A percentile compares a stretch with the other conserved stretches of the same genome.
Evolutionary conservation across 1,140 invertebrate genomes (phyloP).

Genomic region (Panulirus ornatus): DNA sequence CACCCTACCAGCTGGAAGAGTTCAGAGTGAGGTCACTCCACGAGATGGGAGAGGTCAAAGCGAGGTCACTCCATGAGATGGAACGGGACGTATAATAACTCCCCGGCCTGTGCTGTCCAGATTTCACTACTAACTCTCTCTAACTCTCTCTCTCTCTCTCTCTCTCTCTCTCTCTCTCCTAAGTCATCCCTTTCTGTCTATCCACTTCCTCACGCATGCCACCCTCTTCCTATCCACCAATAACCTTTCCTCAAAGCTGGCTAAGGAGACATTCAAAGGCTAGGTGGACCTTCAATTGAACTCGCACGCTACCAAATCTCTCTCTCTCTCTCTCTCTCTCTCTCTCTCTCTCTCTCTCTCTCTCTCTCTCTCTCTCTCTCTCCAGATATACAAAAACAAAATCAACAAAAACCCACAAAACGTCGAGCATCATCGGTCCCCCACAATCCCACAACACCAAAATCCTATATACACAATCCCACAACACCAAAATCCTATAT

Average conservation of each 20-base stretch:
- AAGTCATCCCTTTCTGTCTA: too few species aligned
- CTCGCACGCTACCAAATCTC: neutral
- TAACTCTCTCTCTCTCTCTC: neutral
- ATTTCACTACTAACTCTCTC: neutral
- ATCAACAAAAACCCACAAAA: neutral
- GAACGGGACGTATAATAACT: neutral
- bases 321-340: too few species aligned
- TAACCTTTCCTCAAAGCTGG: neutral
- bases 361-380: too few species aligned
- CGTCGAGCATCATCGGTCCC: neutral
- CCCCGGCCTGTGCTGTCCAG: neutral
- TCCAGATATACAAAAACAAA: neutral
- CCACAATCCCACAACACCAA: neutral
- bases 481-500: neutral
- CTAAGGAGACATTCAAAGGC: neutral
- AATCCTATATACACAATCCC: neutral
- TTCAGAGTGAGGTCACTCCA: neutral
- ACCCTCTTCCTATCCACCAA: neutral
- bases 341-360: neutral
- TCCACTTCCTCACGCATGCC: neutral
- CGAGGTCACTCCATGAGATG: neutral
- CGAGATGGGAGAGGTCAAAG: neutral
- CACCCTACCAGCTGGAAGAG: neutral
- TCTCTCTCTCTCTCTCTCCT: too few species aligned
- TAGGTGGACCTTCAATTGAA: neutral